These are phyloP conservation scores for Sarcophaga variegata DNA, from an alignment of 2,888 invertebrate genomes.

Conservation along the genomic window DNA sequence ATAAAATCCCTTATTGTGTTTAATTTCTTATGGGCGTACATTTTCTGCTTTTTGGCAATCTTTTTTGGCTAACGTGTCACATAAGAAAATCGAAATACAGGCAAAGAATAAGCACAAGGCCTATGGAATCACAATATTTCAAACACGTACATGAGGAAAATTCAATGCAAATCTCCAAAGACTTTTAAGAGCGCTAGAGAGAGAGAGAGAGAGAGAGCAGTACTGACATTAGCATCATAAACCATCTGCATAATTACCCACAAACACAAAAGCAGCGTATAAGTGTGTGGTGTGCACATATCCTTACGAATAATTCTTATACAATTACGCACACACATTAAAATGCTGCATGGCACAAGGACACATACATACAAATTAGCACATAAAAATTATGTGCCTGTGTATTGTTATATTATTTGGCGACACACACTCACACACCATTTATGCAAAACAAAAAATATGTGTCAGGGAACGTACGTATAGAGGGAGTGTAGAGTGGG, in stretches of 20 bases:
- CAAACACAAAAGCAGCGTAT: neutral
- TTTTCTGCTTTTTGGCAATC: neutral
- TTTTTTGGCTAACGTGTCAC: conserved; percentile 1
- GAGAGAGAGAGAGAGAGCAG: too few species aligned
- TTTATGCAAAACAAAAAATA: conserved; percentile 31
- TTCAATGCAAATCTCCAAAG: conserved; percentile 68
- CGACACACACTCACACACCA: neutral
- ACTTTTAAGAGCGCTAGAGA: conserved; percentile 37
- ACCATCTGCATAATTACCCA: conserved; percentile 67
- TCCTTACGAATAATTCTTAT: conserved; percentile 17
- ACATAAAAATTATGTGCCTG: conserved; percentile 59
- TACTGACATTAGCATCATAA: conserved; percentile 46
- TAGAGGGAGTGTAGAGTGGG: conserved; percentile 18
- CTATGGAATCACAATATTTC: conserved; percentile 44
- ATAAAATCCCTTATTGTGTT: conserved; percentile 65
- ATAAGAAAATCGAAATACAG: too few species aligned
- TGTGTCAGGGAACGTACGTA: neutral
- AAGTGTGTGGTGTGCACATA: neutral
- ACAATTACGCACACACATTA: conserved; percentile 26
- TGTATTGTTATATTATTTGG: conserved; percentile 26
- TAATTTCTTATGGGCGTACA: conserved; percentile 44
- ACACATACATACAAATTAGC: conserved; percentile 31
- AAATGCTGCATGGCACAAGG: neutral
- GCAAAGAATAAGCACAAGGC: neutral
- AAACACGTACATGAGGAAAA: conserved; percentile 63